Conservation (phyloP, 2,797 vertebrate genomes). For the Lates japonicus region DNA sequence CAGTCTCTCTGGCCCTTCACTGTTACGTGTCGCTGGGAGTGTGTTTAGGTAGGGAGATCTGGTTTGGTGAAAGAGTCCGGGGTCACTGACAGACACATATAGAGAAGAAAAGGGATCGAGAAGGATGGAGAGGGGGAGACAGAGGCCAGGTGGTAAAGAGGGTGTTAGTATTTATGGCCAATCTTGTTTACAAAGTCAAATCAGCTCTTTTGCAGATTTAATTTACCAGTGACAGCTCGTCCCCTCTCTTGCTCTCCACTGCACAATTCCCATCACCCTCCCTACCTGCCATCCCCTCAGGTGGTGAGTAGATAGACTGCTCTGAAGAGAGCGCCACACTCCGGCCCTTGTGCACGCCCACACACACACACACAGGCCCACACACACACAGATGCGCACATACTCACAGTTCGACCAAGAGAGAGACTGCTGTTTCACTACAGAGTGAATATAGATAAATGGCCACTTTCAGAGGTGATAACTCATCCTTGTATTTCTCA, state of each 20-base stretch:
- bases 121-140: conserved; percentile 12
- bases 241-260: conserved; percentile 28
- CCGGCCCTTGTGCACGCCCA: conserved; percentile 36
- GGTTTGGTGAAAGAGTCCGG: conserved; percentile 39
- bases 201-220: conserved; percentile 79
- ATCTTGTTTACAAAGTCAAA: conserved; percentile 85
- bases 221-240: conserved; percentile 75
- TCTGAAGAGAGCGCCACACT: conserved; percentile 49
- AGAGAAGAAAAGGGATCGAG: conserved; percentile 23
- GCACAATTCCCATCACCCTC: conserved; percentile 35
- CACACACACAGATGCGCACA: neutral
- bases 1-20: neutral
- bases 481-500: conserved; percentile 61
- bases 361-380: conserved; percentile 21
- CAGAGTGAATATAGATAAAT: conserved; percentile 67
- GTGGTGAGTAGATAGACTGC: conserved; percentile 71
- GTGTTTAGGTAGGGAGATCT: conserved; percentile 24
- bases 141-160: conserved; percentile 32
- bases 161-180: conserved; percentile 74
- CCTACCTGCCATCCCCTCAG: conserved; percentile 59
- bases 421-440: conserved; percentile 42
- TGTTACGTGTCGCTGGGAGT: conserved; percentile 9
- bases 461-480: conserved; percentile 68
- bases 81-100: conserved; percentile 6
- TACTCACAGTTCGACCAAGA: conserved; percentile 26